Percentiles rank a stretch among this genome's conserved stretches.
Conservation (phyloP, 64 coral and sea anemone species). For the Montipora capricornis region DNA sequence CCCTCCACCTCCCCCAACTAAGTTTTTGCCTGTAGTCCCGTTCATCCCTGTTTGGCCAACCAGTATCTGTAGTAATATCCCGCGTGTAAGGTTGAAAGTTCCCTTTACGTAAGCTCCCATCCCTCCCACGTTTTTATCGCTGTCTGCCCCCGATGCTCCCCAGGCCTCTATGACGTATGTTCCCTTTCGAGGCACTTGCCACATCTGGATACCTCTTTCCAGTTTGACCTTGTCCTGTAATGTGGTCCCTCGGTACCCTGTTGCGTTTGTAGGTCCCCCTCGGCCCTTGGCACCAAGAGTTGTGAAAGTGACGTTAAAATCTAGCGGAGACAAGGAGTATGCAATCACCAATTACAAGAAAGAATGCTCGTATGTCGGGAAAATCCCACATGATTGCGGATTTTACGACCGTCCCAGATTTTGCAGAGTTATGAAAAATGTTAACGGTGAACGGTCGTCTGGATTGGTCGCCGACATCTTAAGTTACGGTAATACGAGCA, state of each 20-base stretch:
- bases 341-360: no score
- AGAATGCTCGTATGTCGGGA: no score
- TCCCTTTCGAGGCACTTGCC: slow-evolving; percentile 66
- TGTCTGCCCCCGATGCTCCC: slow-evolving; percentile 69
- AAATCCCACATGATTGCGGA: no score
- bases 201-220: slow-evolving; percentile 64
- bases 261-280: slow-evolving; percentile 34
- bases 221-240: slow-evolving; percentile 52
- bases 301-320: slow-evolving; percentile 73
- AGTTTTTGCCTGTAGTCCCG: not conserved
- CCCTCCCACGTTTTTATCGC: slow-evolving; percentile 36
- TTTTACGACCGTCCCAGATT: no score
- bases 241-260: slow-evolving; percentile 66
- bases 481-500: no score
- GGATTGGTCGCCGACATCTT: no score
- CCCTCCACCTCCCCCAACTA: slow-evolving; percentile 79
- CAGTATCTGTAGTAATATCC: slow-evolving; percentile 59
- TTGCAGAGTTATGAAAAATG: no score
- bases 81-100: slow-evolving; percentile 40
- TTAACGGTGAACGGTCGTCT: no score
- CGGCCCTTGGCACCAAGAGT: slow-evolving; percentile 35
- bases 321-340: not conserved
- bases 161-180: slow-evolving; percentile 71
- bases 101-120: slow-evolving; percentile 72
- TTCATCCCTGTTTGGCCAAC: slow-evolving; percentile 50